Percentiles rank a stretch among this genome's conserved stretches.
phyloP scores from a whole-genome alignment of 2,113 vertebrate species.

The Ageneiosus marmoratus region DNA sequence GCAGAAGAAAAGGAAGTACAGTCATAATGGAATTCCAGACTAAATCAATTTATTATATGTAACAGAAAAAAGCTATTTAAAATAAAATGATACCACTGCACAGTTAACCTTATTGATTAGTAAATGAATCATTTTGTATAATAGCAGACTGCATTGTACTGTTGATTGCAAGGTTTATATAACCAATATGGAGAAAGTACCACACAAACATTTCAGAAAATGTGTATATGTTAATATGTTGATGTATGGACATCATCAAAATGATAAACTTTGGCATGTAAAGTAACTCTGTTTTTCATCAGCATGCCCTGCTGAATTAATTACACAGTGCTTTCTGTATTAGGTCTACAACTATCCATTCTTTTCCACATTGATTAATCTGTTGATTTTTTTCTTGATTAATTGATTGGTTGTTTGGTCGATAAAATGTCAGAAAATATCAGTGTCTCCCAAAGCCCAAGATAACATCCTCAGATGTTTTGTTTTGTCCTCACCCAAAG shows the following conservation, averaged over 20 bases:
- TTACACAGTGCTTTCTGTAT: too few species aligned
- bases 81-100: not conserved
- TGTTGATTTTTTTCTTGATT: too few species aligned
- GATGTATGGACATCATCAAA: not conserved
- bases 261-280: not conserved
- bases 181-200: not conserved
- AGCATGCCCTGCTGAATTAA: too few species aligned
- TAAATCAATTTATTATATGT: not conserved
- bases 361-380: too few species aligned
- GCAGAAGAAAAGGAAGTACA: constrained; percentile 47
- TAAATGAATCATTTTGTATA: not conserved
- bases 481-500: too few species aligned
- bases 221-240: not conserved
- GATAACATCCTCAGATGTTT: too few species aligned
- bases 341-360: too few species aligned
- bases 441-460: too few species aligned
- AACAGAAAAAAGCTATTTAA: not conserved
- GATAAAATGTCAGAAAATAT: too few species aligned
- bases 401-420: too few species aligned
- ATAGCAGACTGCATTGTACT: not conserved
- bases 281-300: not conserved
- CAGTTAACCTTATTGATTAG: not conserved
- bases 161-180: not conserved
- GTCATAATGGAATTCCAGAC: not conserved
- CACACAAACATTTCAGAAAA: not conserved